phyloP scores from a whole-genome alignment of 2,888 invertebrate species.

The Drosophila subsilvestris region DNA sequence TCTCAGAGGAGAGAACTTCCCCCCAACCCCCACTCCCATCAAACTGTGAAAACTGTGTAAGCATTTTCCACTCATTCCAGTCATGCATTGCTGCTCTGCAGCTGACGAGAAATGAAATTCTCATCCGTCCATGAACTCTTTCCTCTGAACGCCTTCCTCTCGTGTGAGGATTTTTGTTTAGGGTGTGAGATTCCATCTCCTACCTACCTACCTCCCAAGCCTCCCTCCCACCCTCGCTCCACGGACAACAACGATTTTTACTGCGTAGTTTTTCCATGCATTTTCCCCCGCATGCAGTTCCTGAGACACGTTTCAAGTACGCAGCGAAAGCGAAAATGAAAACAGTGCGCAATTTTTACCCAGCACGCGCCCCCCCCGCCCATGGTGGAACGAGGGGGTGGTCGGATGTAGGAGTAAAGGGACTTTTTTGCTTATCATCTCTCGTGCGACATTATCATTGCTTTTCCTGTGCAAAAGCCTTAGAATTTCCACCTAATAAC shows the following conservation, averaged over 20 bases:
- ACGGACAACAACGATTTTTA: conserved; percentile 54
- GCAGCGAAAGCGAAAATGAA: conserved; percentile 42
- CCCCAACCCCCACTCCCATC: not conserved
- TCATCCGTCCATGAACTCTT: conserved; percentile 68
- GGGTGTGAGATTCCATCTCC: conserved; percentile 1
- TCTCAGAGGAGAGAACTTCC: not conserved
- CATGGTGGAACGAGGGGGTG: not conserved
- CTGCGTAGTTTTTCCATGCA: conserved; percentile 65
- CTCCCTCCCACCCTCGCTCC: not conserved
- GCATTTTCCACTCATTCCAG: conserved; percentile 5
- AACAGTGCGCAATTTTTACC: conserved; percentile 64
- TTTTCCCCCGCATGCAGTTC: conserved; percentile 43
- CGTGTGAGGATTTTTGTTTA: conserved; percentile 50
- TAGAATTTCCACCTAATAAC: not conserved
- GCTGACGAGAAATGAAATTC: conserved; percentile 27
- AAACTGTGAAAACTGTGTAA: not conserved
- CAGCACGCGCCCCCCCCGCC: not conserved
- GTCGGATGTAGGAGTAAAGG: not conserved
- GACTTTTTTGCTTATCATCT: not conserved
- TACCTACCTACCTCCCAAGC: too few species aligned
- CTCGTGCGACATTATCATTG: not conserved
- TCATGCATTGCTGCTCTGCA: conserved; percentile 38
- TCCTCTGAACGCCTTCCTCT: conserved; percentile 18
- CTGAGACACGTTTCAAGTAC: conserved; percentile 68
- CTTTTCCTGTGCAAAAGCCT: not conserved